Evolutionary conservation across 2,113 vertebrate species (phyloP).

Genomic region (Lepisosteus oculatus): DNA sequence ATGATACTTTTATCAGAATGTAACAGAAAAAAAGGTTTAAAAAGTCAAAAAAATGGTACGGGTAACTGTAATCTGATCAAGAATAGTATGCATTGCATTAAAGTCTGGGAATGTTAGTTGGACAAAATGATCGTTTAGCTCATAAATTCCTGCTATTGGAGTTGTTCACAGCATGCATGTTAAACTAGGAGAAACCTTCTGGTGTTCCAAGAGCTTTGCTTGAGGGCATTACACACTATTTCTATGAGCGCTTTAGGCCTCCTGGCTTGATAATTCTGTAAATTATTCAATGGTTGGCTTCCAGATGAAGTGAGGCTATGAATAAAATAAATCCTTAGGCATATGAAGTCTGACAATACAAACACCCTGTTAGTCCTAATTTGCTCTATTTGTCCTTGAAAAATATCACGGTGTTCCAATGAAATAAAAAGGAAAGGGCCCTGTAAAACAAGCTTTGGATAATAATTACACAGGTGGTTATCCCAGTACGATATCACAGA

Average conservation of each 20-base stretch:
- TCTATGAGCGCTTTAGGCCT: conserved; percentile 57
- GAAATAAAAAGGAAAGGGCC: conserved; percentile 14
- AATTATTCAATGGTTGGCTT: conserved; percentile 59
- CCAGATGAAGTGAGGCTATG: conserved; percentile 51
- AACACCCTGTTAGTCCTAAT: conserved; percentile 40
- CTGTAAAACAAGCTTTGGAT: conserved; percentile 13
- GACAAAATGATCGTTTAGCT: too few relatives aligned
- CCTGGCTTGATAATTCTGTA: conserved; percentile 60
- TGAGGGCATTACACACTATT: conserved; percentile 59
- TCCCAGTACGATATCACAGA: conserved; percentile 11
- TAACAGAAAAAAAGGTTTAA: too few relatives aligned
- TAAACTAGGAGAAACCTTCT: too few relatives aligned
- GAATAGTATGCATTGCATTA: too few relatives aligned
- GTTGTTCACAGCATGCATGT: too few relatives aligned
- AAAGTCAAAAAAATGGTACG: too few relatives aligned
- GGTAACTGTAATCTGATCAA: too few relatives aligned
- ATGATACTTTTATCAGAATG: too few relatives aligned
- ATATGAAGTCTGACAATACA: conserved; percentile 38
- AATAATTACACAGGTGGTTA: conserved; percentile 29
- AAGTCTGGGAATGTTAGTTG: too few relatives aligned
- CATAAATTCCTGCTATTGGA: too few relatives aligned
- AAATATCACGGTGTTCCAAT: conserved; percentile 14
- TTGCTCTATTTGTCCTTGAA: conserved; percentile 45
- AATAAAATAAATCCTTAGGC: conserved; percentile 57
- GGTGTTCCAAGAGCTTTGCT: conserved; percentile 49